phyloP scores from a whole-genome alignment of 2,113 vertebrate species.

The Ammospiza nelsoni region DNA sequence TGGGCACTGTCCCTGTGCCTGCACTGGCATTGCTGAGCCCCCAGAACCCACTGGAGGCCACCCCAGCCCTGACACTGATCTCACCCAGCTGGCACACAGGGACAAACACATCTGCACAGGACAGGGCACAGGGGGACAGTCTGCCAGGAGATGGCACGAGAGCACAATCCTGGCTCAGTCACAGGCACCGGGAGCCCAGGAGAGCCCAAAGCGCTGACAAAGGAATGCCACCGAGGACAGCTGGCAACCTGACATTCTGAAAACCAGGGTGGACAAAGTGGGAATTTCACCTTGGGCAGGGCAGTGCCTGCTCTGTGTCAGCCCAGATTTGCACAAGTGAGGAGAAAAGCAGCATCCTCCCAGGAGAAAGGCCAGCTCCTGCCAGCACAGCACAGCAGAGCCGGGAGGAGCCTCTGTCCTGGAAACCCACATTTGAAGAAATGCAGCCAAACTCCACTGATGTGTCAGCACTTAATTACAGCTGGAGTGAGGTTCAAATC shows the following conservation, averaged over 20 bases:
- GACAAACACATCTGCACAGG: neutral
- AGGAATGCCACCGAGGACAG: neutral
- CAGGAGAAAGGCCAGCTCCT: neutral
- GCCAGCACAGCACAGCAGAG: neutral
- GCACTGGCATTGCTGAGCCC: accelerated
- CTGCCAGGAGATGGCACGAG: slow-evolving; percentile 35
- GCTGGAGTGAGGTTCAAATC: neutral
- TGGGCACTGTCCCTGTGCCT: accelerated
- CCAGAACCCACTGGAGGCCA: accelerated
- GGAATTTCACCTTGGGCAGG: neutral
- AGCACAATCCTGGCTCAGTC: neutral
- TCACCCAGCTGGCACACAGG: too few species aligned
- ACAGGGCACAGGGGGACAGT: neutral
- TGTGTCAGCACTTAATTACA: neutral
- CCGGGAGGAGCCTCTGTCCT: neutral
- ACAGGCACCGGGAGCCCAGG: neutral
- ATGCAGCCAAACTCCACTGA: neutral
- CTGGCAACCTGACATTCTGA: neutral
- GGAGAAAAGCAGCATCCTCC: neutral
- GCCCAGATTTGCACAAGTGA: neutral
- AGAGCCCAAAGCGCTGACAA: accelerated
- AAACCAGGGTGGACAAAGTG: accelerated
- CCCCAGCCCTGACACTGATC: neutral
- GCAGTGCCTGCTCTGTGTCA: neutral
- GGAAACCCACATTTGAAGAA: neutral